Evolutionary conservation across 2,113 vertebrate genomes (phyloP), one percentile per base, ranked within the genome.

Genomic region (Megatriorchis doriae): DNA sequence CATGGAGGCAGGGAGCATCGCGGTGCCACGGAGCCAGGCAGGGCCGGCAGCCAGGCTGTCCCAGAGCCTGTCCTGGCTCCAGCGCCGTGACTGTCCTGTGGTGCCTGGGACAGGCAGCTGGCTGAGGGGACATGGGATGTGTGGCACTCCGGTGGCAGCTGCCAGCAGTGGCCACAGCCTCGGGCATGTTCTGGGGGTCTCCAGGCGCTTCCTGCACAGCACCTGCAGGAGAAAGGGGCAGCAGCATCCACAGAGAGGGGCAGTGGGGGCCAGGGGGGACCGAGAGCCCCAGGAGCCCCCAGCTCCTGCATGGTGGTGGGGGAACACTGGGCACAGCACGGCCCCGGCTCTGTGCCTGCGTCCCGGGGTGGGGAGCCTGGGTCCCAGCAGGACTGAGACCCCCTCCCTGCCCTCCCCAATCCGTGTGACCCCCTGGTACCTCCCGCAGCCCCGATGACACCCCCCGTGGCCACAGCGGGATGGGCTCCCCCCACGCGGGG

Each of bases 361-460:
- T 6, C 58, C 80, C 3, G 1, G 1, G 32, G 27, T 3, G 6
- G 6, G 6, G 19, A 34, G 11, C 67, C 27, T 1, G 4, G 16
- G 7, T 15, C 1, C 26, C 9, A 16, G n/a, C 29, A 22, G 13
- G 43, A 59, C n/a, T 0, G 3, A 16, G 31, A 15, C 21, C 34
- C 16, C 16, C 40, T 26, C 16, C 16, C 40, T 26, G 10, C 16
- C 10, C 10, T 53, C 16, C 52, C 52, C 16, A 11, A 27, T 53
- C 15, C 10, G 3, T 16, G 17, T 16, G 27, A 53, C 20, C 7
- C 40, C 32, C 55, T 6, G 4, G 18, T 27, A 27, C 40, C 17
- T n/a, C 53, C 58, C 19, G 3, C 34, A 16, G 25, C 56, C 29
- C 4, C 9, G 4, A 7, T 5, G 14, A 8, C 42, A 7, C 10